These are phyloP conservation scores for Popillia japonica DNA, from an alignment of 1,140 invertebrate genomes.

Conservation along the genomic window DNA sequence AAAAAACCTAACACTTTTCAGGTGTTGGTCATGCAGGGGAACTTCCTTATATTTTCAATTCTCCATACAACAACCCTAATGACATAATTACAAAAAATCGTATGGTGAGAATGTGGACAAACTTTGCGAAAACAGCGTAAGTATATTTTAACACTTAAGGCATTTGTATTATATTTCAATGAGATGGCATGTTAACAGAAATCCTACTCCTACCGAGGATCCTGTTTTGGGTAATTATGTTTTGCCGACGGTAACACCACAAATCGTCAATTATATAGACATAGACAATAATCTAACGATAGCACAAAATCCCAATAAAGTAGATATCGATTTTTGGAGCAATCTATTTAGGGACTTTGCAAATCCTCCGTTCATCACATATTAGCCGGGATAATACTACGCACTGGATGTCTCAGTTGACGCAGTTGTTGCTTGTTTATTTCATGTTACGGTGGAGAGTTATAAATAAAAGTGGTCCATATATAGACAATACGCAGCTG, in stretches of 20 bases:
- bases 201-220: neutral
- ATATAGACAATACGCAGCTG: too few relatives aligned
- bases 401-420: too few relatives aligned
- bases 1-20: too few relatives aligned
- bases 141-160: neutral
- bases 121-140: constrained; percentile 1
- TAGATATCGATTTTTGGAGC: neutral
- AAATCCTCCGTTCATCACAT: neutral
- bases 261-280: neutral
- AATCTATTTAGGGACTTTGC: neutral
- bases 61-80: neutral
- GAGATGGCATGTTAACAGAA: too few relatives aligned
- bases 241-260: too few relatives aligned
- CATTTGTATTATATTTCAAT: too few relatives aligned
- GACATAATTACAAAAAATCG: neutral
- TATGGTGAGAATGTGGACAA: neutral
- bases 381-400: too few relatives aligned
- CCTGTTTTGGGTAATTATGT: too few relatives aligned
- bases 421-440: too few relatives aligned
- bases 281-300: neutral
- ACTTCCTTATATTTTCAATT: neutral
- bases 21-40: neutral
- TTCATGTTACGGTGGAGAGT: too few relatives aligned
- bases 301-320: neutral
- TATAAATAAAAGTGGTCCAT: too few relatives aligned